Percentiles rank a stretch among this genome's conserved stretches.
These are phyloP conservation scores for Ibycter americanus DNA, from an alignment of 2,797 vertebrate species.

Conservation along the genomic window DNA sequence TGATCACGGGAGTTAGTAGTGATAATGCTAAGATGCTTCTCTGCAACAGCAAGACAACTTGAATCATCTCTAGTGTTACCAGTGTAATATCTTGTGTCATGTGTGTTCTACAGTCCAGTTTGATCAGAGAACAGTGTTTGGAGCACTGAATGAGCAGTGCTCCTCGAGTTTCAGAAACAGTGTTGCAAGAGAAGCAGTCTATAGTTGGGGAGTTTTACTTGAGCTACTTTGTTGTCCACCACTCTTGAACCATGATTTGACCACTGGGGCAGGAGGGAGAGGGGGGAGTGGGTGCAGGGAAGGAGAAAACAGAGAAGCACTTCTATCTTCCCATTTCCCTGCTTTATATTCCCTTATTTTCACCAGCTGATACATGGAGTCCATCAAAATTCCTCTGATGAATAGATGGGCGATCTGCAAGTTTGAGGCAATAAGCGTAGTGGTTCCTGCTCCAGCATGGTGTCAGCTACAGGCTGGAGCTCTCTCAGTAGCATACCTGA, in stretches of 20 bases:
- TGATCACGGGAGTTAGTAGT: background rate
- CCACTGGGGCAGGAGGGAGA: too few relatives aligned
- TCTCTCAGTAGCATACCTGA: background rate
- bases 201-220: background rate
- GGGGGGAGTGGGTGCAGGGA: too few relatives aligned
- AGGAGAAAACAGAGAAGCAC: background rate
- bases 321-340: background rate
- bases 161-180: background rate
- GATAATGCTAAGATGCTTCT: background rate
- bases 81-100: background rate
- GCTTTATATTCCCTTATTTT: background rate
- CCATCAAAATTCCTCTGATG: background rate
- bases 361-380: fast-evolving
- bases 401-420: background rate
- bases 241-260: background rate
- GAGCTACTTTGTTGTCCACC: background rate
- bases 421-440: background rate
- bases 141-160: background rate
- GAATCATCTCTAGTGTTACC: background rate
- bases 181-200: background rate
- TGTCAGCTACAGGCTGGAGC: background rate
- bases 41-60: background rate
- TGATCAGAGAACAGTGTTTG: background rate
- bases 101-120: background rate
- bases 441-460: background rate